Percentiles rank a stretch among this genome's conserved stretches.
These are phyloP conservation scores for Ormyrus thymus DNA, from an alignment of 2,888 invertebrate genomes.

Conservation along the genomic window DNA sequence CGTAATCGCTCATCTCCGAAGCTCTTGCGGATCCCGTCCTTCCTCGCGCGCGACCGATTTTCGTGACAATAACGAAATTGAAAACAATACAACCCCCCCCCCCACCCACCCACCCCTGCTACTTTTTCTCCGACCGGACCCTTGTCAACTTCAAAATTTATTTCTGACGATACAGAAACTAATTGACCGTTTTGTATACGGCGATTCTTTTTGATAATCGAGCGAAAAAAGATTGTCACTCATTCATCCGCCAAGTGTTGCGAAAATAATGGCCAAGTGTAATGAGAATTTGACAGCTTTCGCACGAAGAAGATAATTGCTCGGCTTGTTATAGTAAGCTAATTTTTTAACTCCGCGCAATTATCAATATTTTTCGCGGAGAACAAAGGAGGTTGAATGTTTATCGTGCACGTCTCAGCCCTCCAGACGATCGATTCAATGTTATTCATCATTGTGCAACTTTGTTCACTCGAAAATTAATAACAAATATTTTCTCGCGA, in stretches of 20 bases:
- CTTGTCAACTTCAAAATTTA: conserved; percentile 13
- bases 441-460: neutral
- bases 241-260: too few species aligned
- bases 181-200: too few species aligned
- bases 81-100: neutral
- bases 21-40: too few species aligned
- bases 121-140: neutral
- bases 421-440: conserved; percentile 11
- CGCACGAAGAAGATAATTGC: too few species aligned
- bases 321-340: too few species aligned
- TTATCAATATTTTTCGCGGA: conserved; percentile 5
- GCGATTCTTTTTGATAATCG: too few species aligned
- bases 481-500: neutral
- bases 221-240: too few species aligned
- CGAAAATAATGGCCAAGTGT: too few species aligned
- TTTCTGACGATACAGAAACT: neutral
- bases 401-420: conserved; percentile 4
- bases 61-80: conserved; percentile 18
- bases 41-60: neutral
- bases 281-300: too few species aligned
- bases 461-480: neutral
- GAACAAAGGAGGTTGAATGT: conserved; percentile 37
- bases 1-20: conserved; percentile 27
- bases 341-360: neutral
- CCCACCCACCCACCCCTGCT: too few species aligned